A percentile compares a stretch with the other conserved stretches of the same genome.
Evolutionary conservation across 2,797 vertebrate species (phyloP).

Genomic region (Bryconaethiops microstoma): DNA sequence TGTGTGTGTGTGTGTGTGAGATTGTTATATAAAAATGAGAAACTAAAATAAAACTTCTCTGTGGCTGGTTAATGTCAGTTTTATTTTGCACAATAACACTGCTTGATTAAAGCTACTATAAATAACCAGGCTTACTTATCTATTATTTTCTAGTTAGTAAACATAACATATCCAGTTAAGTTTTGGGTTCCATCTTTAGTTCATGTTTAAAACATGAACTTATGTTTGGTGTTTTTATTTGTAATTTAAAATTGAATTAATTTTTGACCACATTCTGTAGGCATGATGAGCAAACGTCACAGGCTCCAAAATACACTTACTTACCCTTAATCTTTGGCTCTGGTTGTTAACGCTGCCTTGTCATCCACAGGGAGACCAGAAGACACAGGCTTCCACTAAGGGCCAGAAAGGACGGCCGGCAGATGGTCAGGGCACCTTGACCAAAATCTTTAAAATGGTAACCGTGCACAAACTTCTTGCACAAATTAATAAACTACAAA

Average conservation of each 20-base stretch:
- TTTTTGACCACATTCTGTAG: not conserved
- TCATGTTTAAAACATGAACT: not conserved
- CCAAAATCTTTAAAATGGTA: slow-evolving; percentile 99
- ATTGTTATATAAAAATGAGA: no score
- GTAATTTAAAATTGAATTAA: not conserved
- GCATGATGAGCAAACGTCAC: not conserved
- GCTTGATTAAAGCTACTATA: not conserved
- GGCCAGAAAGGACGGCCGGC: slow-evolving; percentile 86
- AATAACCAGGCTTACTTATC: not conserved
- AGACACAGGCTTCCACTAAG: slow-evolving; percentile 85
- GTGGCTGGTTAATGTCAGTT: not conserved
- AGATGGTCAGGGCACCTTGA: slow-evolving; percentile 92
- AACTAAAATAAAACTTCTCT: no score
- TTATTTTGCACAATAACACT: not conserved
- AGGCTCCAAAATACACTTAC: not conserved
- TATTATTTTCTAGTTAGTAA: not conserved
- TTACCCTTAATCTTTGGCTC: not conserved
- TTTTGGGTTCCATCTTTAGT: not conserved
- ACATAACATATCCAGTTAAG: not conserved
- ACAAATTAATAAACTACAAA: not conserved
- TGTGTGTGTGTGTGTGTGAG: no score
- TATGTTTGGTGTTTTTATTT: not conserved
- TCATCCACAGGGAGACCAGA: slow-evolving; percentile 85
- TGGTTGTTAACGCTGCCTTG: not conserved
- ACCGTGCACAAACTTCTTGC: slow-evolving; percentile 47